Evolutionary conservation across 2,113 vertebrate genomes (phyloP), one percentile per base, ranked within the genome.

Genomic region (Pseudolaguvia tuberculata): DNA sequence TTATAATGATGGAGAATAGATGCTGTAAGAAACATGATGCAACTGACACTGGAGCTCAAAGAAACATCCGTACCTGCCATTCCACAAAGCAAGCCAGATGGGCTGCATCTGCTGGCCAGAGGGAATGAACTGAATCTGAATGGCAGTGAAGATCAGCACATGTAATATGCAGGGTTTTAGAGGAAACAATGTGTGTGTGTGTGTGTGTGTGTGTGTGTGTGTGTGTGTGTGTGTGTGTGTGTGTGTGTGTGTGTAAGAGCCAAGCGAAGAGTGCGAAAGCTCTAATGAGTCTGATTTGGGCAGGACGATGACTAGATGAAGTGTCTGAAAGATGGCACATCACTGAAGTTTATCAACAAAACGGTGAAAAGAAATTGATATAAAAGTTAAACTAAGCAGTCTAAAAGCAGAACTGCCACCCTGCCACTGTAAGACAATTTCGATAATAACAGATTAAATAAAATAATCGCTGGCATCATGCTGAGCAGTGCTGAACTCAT

Each of bases 211-310:
- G n/a, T n/a, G n/a, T n/a, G n/a, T n/a, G n/a, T n/a, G n/a, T n/a
- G n/a, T n/a, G n/a, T n/a, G n/a, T n/a, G n/a, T n/a, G n/a, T n/a
- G n/a, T n/a, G n/a, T n/a, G n/a, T n/a, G n/a, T n/a, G n/a, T n/a
- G n/a, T n/a, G n/a, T n/a, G 57, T 25, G 12, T 63, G 75, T 29
- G 65, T 70, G 63, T 13, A 61, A 68, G 42, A 42, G 15, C 21
- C 11, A 20, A 58, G 9, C 27, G 15, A 14, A 58, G 35, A 55
- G 31, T 67, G 61, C 52, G 11, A 45, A 51, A 27, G 21, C 55
- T 35, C 14, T 35, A 59, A 68, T 20, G 3, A 35, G 29, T 50
- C 35, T 62, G 14, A 18, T 52, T 35, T 61, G n/a, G 6, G 27
- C 27, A 23, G 29, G 56, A 52, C 12, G 62, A 48, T 2, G 35